These are phyloP conservation scores for Coracias cyanogaster DNA, from an alignment of 2,797 vertebrate species.

Conservation along the genomic window DNA sequence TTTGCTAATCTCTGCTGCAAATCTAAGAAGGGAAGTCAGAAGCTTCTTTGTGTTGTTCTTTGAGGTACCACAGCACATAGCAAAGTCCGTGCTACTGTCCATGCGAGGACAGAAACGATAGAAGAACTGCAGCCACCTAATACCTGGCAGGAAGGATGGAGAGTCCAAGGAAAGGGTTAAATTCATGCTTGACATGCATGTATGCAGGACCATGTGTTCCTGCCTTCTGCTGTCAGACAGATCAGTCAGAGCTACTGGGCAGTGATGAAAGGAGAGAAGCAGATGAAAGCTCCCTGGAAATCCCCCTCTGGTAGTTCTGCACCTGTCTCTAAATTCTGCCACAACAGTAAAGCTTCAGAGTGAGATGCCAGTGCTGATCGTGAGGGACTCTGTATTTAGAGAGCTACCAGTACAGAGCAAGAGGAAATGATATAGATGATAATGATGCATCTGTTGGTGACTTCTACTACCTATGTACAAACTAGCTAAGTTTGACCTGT, in stretches of 20 bases:
- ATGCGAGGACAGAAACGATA: background rate
- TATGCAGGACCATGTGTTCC: background rate
- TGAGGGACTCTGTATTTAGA: background rate
- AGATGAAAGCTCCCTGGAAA: background rate
- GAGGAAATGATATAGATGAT: background rate
- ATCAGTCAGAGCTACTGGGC: background rate
- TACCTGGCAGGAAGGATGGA: background rate
- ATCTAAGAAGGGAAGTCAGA: slow-evolving; percentile 4
- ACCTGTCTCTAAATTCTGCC: background rate
- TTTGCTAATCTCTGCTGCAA: background rate
- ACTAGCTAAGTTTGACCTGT: background rate
- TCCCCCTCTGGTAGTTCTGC: background rate
- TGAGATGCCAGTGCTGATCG: background rate
- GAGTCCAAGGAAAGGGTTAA: background rate
- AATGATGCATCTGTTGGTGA: background rate
- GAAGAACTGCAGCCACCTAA: background rate
- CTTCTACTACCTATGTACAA: background rate
- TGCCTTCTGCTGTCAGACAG: background rate
- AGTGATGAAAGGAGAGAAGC: background rate
- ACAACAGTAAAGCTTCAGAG: background rate
- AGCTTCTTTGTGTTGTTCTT: background rate
- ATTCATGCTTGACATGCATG: background rate
- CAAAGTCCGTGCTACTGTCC: background rate
- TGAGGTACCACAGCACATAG: background rate
- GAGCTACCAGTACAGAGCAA: background rate